Base-by-base conservation (phyloP, 92 coral and sea anemone species). In the Actinostola sp. region DNA sequence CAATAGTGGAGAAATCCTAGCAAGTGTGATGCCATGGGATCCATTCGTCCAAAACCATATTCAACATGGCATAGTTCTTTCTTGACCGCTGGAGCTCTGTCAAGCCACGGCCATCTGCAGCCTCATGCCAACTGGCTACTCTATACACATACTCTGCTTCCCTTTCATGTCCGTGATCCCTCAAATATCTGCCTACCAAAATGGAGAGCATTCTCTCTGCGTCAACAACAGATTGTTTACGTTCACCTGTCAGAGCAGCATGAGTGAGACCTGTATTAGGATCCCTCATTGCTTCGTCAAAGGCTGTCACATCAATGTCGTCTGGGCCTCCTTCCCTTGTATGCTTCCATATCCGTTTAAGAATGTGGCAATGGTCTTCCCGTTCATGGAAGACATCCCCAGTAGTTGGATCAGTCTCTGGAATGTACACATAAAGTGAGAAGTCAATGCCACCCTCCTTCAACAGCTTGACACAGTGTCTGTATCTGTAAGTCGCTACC, bases 41-140 rank as follows among this genome's bases (percentile, higher is more conserved):
- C 96, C 96, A 86, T 13, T 82, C 84, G 46, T 82, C 89, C 20
- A 89, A 51, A 14, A 90, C 60, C 89, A 82, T 86, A 38, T 90
- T 86, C 6, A 90, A 45, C 96, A 90, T 89, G 0, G 61, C 73
- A 75, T 82, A 82, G 63, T 90, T 90, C 38, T 63, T 85, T 21
- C 63, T 77, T 41, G 80, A 85, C 11, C 95, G 41, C 24, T 77
- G 68, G 36, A 89, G 67, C 77, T 89, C 61, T 0, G 88, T 48
- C 0, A 89, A 41, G 1, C 89, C 88, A 13, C 95, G 34, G 0
- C 96, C 88, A 77, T 89, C 91, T 21, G 88, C 88, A 7, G 88
- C 91, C 38, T 86, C 86, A 39, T 89, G 90, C 90, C 94, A 84
- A 2, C 94, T 90, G 14, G 90, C 89, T 8, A 89, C 85, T 11